Evolutionary conservation across 2,797 vertebrate genomes (phyloP), one percentile per base, ranked within the genome.

Genomic region (Chloroceryle amazona): DNA sequence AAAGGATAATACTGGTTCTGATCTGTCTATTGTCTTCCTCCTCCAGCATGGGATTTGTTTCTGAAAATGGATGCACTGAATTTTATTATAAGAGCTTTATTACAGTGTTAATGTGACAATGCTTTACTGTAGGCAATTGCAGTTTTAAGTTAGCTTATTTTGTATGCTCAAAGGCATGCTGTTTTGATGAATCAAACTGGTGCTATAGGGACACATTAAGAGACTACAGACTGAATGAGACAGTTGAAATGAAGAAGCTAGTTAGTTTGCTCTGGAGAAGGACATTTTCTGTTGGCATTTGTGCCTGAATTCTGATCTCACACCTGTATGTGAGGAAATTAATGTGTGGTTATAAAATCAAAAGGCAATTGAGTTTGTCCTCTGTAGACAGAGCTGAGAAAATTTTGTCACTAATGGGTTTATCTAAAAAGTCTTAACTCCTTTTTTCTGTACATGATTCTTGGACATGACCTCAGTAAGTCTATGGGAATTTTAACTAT

Each of bases 171-270:
- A 62, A 81, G 11, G 5, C 19, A 8, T 19, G 7, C 22, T 35
- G 13, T 82, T 85, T 86, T 16, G 1, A 5, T 49, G 52, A 11
- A 13, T 60, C 87, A 35, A 70, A 70, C 1, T 58, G 14, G 4
- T 86, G 28, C 35, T 81, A 2, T 9, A 75, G 26, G 42, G 52
- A 25, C 13, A 33, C 11, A 19, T 23, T 37, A 58, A 62, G 18
- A 75, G 29, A n/a, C 21, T 76, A 4, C 10, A 70, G 74, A 23
- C 44, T 25, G 23, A 88, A 16, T 0, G 5, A 70, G 57, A 23
- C 1, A 6, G 25, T 66, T 76, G 23, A 66, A 39, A 42, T 1
- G 2, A 57, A 39, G 63, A 42, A 51, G 25, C 6, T 0, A 0
- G 26, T 63, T 26, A 28, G n/a, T 33, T 62, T 90, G 22, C 16